Conservation (phyloP, 2,113 vertebrate genomes). For the Sitta europaea region DNA sequence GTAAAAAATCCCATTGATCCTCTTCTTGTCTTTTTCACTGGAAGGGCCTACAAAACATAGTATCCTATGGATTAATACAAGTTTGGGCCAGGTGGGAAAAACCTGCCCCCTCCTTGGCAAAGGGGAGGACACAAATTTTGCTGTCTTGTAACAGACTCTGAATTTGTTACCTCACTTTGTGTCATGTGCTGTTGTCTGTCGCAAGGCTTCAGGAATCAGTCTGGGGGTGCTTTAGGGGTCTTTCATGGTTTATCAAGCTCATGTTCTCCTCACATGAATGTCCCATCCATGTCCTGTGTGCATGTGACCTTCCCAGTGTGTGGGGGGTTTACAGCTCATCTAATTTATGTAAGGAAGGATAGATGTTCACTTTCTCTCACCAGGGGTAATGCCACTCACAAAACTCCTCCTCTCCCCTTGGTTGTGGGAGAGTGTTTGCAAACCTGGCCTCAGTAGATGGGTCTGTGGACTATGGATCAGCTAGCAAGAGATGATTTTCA, state of each 20-base stretch:
- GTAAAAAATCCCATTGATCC: neutral
- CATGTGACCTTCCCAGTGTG: rapidly evolving
- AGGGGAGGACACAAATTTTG: neutral
- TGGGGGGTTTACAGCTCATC: neutral
- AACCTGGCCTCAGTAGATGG: neutral
- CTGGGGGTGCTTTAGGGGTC: neutral
- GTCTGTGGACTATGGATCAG: neutral
- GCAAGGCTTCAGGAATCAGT: neutral
- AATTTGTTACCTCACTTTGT: neutral
- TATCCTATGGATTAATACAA: neutral
- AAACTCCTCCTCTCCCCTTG: neutral
- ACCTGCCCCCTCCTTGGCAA: neutral
- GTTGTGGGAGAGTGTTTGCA: neutral
- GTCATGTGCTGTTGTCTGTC: rapidly evolving
- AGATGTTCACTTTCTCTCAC: neutral
- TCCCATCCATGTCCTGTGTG: neutral
- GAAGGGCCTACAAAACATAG: neutral
- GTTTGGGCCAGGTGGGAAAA: neutral
- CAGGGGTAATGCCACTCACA: neutral
- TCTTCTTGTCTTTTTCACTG: neutral
- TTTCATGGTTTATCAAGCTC: neutral
- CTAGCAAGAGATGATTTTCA: neutral
- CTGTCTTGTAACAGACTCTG: neutral
- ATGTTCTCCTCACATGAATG: neutral
- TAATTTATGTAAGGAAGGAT: neutral